Percentiles rank a stretch among this genome's conserved stretches.
Evolutionary conservation across 2,888 invertebrate genomes (phyloP).

Genomic region (Morpho achilles): DNA sequence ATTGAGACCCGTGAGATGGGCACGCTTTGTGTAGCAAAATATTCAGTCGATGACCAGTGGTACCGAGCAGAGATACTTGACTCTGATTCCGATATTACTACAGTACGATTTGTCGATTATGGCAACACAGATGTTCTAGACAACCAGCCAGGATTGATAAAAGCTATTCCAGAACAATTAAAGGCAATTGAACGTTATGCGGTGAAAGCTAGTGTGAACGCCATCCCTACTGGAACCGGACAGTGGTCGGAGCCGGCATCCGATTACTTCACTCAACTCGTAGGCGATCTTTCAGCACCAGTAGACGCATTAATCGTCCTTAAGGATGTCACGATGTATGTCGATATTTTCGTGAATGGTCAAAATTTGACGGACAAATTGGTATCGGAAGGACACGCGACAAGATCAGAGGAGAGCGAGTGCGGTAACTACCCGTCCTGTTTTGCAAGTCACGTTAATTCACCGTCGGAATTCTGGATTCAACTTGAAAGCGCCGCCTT

Average conservation of each 20-base stretch:
- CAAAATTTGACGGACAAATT: slow-evolving; percentile 81
- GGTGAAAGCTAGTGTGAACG: slow-evolving; percentile 83
- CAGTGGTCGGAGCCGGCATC: slow-evolving; percentile 84
- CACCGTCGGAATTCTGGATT: slow-evolving; percentile 88
- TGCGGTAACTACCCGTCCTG: slow-evolving; percentile 80
- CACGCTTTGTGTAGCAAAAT: slow-evolving; percentile 86
- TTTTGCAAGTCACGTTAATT: slow-evolving; percentile 86
- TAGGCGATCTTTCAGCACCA: slow-evolving; percentile 70
- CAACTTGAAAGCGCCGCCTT: slow-evolving; percentile 82
- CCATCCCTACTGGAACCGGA: slow-evolving; percentile 80
- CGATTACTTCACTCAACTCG: slow-evolving; percentile 72
- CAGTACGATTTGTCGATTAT: slow-evolving; percentile 87
- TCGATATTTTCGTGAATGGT: slow-evolving; percentile 81
- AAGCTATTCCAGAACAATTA: slow-evolving; percentile 80
- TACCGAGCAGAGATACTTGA: slow-evolving; percentile 94
- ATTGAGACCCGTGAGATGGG: slow-evolving; percentile 80
- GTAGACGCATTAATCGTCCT: slow-evolving; percentile 77
- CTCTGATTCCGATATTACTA: slow-evolving; percentile 85
- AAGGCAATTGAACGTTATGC: slow-evolving; percentile 78
- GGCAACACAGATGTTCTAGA: slow-evolving; percentile 88
- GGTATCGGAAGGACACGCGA: slow-evolving; percentile 79
- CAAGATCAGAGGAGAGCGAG: slow-evolving; percentile 69
- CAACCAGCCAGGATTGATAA: slow-evolving; percentile 80
- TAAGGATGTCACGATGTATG: slow-evolving; percentile 80
- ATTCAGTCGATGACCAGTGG: slow-evolving; percentile 91